Percentiles rank a stretch among this genome's conserved stretches.
Conservation (phyloP, 2,113 vertebrate genomes). For the Propithecus coquereli region DNA sequence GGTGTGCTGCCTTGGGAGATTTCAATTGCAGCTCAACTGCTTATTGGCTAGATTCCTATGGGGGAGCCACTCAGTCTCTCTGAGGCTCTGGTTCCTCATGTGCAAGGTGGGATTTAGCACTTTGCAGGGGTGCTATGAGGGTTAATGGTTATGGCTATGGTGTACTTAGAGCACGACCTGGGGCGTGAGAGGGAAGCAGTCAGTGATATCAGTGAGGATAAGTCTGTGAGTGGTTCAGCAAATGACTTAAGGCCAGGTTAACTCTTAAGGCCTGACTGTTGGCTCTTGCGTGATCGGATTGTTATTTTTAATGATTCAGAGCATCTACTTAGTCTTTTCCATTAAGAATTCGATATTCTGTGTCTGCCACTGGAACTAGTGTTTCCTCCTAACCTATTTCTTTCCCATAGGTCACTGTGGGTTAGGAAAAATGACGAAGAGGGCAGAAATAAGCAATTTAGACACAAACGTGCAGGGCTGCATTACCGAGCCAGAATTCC, state of each 20-base stretch:
- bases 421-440: background rate
- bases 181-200: background rate
- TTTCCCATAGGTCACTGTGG: background rate
- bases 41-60: background rate
- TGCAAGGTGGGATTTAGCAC: background rate
- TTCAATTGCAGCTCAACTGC: background rate
- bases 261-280: background rate
- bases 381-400: background rate
- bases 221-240: background rate
- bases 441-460: background rate
- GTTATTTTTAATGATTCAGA: background rate
- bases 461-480: background rate
- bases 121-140: background rate
- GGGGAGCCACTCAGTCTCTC: too few species aligned
- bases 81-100: background rate
- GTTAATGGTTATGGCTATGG: background rate
- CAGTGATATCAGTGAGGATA: background rate
- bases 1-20: background rate
- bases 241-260: background rate
- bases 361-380: background rate
- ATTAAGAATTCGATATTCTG: background rate
- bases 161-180: background rate
- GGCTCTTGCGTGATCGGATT: background rate
- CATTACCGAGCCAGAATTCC: slow-evolving; percentile 97
- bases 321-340: background rate